Evolutionary conservation across 1,140 invertebrate species (phyloP).

Genomic region (Heliconius melpomene): DNA sequence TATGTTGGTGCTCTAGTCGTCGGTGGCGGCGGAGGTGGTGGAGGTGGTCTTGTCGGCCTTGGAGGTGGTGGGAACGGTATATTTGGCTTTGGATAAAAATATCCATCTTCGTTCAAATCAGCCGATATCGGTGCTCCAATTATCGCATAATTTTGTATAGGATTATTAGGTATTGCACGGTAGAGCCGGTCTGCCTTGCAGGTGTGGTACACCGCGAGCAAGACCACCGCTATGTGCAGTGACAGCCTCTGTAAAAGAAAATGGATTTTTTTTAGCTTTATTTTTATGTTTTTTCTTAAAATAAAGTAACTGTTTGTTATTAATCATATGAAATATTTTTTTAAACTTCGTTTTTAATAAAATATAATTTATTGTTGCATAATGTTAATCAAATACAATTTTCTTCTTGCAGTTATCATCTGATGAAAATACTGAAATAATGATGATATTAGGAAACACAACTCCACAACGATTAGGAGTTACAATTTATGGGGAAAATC

Average conservation of each 20-base stretch:
- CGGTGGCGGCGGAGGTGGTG: conserved; percentile 21
- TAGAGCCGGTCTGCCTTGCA: conserved; percentile 57
- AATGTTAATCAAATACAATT: no score
- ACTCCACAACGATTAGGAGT: no score
- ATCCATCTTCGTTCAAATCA: conserved; percentile 68
- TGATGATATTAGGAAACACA: no score
- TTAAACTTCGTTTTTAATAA: no score
- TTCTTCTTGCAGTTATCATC: no score
- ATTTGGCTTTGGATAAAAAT: conserved; percentile 72
- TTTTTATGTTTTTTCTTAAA: not conserved
- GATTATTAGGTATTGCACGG: conserved; percentile 56
- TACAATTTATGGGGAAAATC: no score
- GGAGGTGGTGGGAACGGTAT: conserved; percentile 66
- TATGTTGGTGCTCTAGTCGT: conserved; percentile 34
- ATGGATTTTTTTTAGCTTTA: not conserved
- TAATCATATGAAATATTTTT: no score
- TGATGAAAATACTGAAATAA: no score
- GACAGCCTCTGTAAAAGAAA: conserved; percentile 69
- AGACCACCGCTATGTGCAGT: conserved; percentile 69
- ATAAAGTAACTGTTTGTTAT: no score
- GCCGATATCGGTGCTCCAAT: conserved; percentile 61
- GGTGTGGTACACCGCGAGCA: conserved; percentile 66
- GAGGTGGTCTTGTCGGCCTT: conserved; percentile 30
- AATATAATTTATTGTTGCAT: no score
- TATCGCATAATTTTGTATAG: conserved; percentile 67